Conservation (phyloP, 2,888 invertebrate genomes). For the Thecocarcelia acutangulata region DNA sequence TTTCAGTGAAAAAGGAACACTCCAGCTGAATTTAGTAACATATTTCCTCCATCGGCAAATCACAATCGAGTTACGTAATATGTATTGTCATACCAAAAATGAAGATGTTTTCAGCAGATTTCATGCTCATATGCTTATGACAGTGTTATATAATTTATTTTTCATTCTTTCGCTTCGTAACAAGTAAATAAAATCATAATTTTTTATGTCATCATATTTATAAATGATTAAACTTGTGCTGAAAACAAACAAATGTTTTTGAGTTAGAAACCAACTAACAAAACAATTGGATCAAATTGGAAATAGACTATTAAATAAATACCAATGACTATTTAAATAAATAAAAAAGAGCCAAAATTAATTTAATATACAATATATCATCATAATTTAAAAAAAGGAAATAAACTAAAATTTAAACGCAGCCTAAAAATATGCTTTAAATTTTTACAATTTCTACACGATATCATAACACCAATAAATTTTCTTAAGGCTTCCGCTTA, state of each 20-base stretch:
- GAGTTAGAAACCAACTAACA: neutral
- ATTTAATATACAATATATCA: too few relatives aligned
- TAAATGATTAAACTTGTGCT: constrained; percentile 48
- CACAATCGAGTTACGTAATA: constrained; percentile 19
- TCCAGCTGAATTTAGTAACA: constrained; percentile 13
- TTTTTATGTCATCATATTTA: constrained; percentile 19
- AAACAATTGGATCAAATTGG: constrained; percentile 33
- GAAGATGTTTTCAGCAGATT: constrained; percentile 26
- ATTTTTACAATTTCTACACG: neutral
- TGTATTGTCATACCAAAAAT: constrained; percentile 18
- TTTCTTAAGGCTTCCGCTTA: too few relatives aligned
- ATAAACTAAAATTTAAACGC: too few relatives aligned
- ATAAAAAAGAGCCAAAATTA: neutral
- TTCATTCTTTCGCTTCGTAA: constrained; percentile 15
- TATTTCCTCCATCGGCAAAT: constrained; percentile 20
- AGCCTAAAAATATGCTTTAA: constrained; percentile 28
- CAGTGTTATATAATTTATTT: neutral
- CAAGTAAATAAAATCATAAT: constrained; percentile 38
- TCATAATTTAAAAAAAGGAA: too few relatives aligned
- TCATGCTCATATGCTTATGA: neutral
- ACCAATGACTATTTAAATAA: neutral
- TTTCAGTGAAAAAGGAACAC: neutral
- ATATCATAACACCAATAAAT: too few relatives aligned
- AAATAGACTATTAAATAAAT: constrained; percentile 40
- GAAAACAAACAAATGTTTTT: constrained; percentile 44